Percentiles rank a stretch among this genome's conserved stretches.
phyloP scores from a whole-genome alignment of 2,888 invertebrate genomes.

The Idaea biselata region DNA sequence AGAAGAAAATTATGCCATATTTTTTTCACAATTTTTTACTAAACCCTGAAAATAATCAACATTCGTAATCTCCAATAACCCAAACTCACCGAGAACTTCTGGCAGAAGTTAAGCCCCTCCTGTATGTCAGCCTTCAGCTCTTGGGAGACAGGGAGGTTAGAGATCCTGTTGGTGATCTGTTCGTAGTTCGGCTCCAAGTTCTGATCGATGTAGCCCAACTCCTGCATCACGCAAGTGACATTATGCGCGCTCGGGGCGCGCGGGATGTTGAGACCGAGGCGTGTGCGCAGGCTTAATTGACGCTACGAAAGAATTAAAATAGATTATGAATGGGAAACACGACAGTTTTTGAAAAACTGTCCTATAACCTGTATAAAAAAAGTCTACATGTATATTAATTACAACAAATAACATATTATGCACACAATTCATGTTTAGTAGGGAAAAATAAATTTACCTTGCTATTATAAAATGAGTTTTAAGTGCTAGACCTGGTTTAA shows the following conservation, averaged over 20 bases:
- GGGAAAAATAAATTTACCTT: too few relatives aligned
- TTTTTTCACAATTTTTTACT: too few relatives aligned
- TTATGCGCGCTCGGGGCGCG: slow-evolving; percentile 77
- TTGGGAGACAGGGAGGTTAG: slow-evolving; percentile 80
- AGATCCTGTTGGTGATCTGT: slow-evolving; percentile 82
- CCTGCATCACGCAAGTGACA: slow-evolving; percentile 87
- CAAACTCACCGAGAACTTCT: slow-evolving; percentile 83
- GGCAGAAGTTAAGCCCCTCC: slow-evolving; percentile 84
- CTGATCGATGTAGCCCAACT: slow-evolving; percentile 84
- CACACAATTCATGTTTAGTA: too few relatives aligned
- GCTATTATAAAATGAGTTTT: too few relatives aligned
- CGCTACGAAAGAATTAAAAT: slow-evolving; percentile 57
- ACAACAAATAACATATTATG: too few relatives aligned
- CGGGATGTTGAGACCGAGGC: slow-evolving; percentile 80
- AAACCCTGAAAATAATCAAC: too few relatives aligned
- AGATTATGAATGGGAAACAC: background rate
- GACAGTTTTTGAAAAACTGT: too few relatives aligned
- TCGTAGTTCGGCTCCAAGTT: slow-evolving; percentile 84
- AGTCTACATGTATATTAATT: too few relatives aligned
- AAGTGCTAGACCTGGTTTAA: too few relatives aligned
- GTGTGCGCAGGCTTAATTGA: slow-evolving; percentile 82
- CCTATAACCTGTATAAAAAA: too few relatives aligned
- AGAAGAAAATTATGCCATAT: too few relatives aligned
- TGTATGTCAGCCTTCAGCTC: slow-evolving; percentile 84
- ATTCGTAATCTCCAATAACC: too few relatives aligned